Conservation (phyloP, 37 sponge, comb jelly and placozoan species). For the Diacarnus erythraeanus region DNA sequence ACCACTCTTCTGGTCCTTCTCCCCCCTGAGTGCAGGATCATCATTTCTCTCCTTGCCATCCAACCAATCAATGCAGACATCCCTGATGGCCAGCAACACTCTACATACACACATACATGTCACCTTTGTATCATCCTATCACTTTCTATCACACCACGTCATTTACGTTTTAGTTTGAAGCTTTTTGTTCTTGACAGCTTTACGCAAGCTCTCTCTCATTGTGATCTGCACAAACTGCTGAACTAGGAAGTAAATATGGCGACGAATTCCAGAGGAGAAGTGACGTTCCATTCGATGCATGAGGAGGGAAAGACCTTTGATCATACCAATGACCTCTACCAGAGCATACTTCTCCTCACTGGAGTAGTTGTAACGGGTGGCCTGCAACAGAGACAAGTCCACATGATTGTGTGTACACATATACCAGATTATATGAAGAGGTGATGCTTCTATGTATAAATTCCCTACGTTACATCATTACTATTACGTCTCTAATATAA, state of each 20-base stretch:
- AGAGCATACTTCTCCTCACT: constrained; percentile 95
- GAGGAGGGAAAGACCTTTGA: constrained; percentile 91
- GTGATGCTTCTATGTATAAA: too few species aligned
- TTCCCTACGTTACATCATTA: too few species aligned
- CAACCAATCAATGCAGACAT: constrained; percentile 96
- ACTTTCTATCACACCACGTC: not conserved
- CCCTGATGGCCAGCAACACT: constrained; percentile 88
- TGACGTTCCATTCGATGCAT: constrained; percentile 93
- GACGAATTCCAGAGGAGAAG: constrained; percentile 80
- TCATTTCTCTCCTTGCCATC: constrained; percentile 85
- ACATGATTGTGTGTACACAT: too few species aligned
- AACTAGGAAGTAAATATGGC: constrained; percentile 69
- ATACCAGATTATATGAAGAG: too few species aligned
- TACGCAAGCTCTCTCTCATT: constrained; percentile 83
- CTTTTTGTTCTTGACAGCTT: constrained; percentile 91
- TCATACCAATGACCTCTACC: constrained; percentile 95
- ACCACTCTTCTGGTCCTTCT: constrained; percentile 95
- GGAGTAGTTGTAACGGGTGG: constrained; percentile 95
- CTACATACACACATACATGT: constrained; percentile 46
- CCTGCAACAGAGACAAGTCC: constrained; percentile 52
- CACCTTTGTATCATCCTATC: not conserved
- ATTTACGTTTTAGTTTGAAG: constrained; percentile 87
- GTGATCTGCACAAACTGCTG: constrained; percentile 92
- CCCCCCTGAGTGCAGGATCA: constrained; percentile 94
- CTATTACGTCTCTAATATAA: too few species aligned